phyloP scores from a whole-genome alignment of 2,113 vertebrate species.

The Pelmatolapia mariae region DNA sequence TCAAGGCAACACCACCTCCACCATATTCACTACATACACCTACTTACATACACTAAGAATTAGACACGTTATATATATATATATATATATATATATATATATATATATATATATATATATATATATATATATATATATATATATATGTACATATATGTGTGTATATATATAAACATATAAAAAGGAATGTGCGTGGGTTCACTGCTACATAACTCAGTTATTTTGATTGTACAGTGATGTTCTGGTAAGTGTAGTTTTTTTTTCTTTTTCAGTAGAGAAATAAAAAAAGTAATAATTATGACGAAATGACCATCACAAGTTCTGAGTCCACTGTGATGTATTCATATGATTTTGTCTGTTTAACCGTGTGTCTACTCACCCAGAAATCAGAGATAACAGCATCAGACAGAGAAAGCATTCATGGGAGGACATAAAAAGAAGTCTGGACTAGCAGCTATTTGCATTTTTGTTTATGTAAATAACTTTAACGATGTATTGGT shows the following conservation, averaged over 20 bases:
- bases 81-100: neutral
- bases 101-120: neutral
- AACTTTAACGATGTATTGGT: neutral
- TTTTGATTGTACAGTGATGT: neutral
- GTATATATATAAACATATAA: accelerated
- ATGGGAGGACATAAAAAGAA: neutral
- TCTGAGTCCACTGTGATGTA: neutral
- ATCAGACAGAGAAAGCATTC: neutral
- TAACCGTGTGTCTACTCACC: neutral
- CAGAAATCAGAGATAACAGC: neutral
- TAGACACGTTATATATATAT: neutral
- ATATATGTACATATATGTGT: neutral
- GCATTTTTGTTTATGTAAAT: neutral
- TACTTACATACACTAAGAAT: neutral
- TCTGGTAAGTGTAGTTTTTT: neutral
- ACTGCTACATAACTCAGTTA: neutral
- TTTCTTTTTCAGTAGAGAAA: neutral
- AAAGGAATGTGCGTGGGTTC: neutral
- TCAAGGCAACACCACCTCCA: constrained; percentile 48
- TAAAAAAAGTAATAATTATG: neutral
- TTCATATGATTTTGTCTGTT: neutral
- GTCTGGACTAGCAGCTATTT: neutral
- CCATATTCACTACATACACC: neutral
- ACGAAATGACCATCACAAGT: neutral
- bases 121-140: accelerated